These are phyloP conservation scores for Pseudopodoces humilis DNA, from an alignment of 2,113 vertebrate species.

Conservation along the genomic window DNA sequence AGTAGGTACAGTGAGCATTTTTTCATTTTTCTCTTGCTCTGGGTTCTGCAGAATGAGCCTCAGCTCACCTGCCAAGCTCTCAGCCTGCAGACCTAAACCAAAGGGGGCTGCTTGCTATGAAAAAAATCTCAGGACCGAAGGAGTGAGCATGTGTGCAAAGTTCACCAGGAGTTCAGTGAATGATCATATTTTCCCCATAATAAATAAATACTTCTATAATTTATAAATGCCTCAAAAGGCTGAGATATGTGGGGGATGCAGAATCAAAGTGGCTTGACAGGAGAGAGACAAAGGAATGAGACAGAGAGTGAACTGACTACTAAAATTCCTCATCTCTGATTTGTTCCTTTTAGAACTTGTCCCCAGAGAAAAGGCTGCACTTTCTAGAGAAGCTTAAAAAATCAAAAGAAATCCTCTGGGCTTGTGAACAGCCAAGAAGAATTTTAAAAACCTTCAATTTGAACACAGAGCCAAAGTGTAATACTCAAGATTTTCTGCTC, in stretches of 20 bases:
- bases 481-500: not conserved
- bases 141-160: conserved; percentile 33
- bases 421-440: conserved; percentile 30
- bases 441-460: not conserved
- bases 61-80: conserved; percentile 30
- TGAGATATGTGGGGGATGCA: conserved; percentile 54
- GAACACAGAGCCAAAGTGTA: not conserved
- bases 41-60: not conserved
- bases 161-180: conserved; percentile 52
- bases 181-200: conserved; percentile 53
- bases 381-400: conserved; percentile 54
- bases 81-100: not conserved
- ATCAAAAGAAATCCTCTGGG: conserved; percentile 45
- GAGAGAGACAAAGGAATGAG: conserved; percentile 55
- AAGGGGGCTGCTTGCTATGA: not conserved
- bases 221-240: conserved; percentile 46
- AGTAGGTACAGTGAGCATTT: not conserved
- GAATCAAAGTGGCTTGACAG: conserved; percentile 52
- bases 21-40: not conserved
- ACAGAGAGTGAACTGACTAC: conserved; percentile 30
- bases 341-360: conserved; percentile 51
- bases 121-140: not conserved
- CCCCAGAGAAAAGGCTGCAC: conserved; percentile 36
- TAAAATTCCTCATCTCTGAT: conserved; percentile 52
- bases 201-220: conserved; percentile 65